Conservation (phyloP, 2,113 vertebrate species). For the Notarius lentiginosus region DNA sequence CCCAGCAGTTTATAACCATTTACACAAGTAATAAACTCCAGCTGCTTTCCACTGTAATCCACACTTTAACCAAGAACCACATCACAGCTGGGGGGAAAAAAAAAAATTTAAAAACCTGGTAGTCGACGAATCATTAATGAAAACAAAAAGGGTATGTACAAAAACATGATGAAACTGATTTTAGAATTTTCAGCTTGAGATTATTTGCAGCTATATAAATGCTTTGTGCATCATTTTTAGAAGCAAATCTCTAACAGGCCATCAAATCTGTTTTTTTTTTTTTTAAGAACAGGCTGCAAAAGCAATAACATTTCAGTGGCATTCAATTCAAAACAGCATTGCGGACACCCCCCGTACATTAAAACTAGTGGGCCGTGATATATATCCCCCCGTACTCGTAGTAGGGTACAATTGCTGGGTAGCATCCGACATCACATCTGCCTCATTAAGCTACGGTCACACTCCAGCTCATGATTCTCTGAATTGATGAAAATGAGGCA, state of each 20-base stretch:
- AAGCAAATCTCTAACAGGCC: background rate
- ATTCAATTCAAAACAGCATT: background rate
- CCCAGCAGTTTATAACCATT: background rate
- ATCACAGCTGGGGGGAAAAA: background rate
- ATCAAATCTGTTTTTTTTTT: background rate
- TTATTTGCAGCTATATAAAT: background rate
- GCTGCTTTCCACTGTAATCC: constrained; percentile 5
- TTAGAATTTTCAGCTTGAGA: background rate
- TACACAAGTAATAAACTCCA: background rate
- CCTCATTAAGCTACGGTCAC: no score
- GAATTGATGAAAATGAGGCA: no score
- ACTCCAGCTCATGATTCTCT: no score
- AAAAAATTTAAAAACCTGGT: background rate
- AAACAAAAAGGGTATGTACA: background rate
- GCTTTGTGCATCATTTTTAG: background rate
- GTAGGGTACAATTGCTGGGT: no score
- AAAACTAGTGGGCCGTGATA: no score
- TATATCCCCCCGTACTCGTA: no score
- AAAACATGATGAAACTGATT: background rate
- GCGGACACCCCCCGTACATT: background rate
- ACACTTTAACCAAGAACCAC: background rate
- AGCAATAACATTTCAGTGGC: background rate
- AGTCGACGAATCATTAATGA: background rate
- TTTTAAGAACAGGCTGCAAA: background rate
- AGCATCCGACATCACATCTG: no score